Evolutionary conservation across 2,888 invertebrate genomes (phyloP), one percentile per base, ranked within the genome.

Genomic region (Macrophya alboannulata): DNA sequence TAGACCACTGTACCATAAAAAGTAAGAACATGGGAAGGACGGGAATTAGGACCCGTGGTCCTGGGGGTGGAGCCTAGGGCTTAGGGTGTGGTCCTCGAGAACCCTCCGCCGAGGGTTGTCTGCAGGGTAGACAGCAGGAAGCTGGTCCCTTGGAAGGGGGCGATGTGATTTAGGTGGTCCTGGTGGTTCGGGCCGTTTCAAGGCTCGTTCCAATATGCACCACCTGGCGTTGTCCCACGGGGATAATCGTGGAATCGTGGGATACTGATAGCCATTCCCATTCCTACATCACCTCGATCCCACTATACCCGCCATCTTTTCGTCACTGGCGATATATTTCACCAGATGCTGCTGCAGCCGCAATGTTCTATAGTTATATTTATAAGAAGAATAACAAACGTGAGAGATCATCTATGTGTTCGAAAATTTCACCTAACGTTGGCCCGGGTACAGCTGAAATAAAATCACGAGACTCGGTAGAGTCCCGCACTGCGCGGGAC

Each of bases 81-180:
- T 85, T 89, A 91, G 92, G 92, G 92, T 92, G 92, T 90, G 92
- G 92, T 90, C 87, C 89, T 87, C 86, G 90, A 86, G 89, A 89
- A 90, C 88, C 86, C 86, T 82, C 86, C 87, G 87, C 10, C 87
- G 68, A 89, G 91, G 91, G 92, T 91, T 90, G 91, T 90, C 91
- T 90, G 88, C 86, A 87, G 87, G 45, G 45, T 40, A 40, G 82
- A 81, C 85, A 86, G 88, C 88, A 88, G 90, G 87, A 89, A 88
- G 86, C 81, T 81, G 82, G 65, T 79, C 59, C 31, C 62, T 55
- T 9, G 68, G 82, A 68, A 82, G 68, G 82, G 81, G 82, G 40
- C 21, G 82, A 82, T 68, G 82, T 82, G 82, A 82, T 82, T 82
- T 82, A 82, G 82, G 48, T 82, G 82, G 82, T 81, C 81, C 81